Evolutionary conservation across 2,113 vertebrate genomes (phyloP).

Genomic region (Cepphus grylle): DNA sequence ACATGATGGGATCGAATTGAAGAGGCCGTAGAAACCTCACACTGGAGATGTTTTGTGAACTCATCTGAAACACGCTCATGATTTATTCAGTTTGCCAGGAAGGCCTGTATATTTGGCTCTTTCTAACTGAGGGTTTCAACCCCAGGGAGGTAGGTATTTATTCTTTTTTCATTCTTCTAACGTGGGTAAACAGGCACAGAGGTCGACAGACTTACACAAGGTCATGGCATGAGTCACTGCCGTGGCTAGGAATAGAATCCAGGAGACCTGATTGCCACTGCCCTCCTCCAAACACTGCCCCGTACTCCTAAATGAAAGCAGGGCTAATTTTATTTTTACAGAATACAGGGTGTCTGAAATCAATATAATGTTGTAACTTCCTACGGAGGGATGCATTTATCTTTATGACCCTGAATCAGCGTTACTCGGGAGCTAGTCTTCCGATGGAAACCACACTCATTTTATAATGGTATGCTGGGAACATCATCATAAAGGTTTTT

Average conservation of each 20-base stretch:
- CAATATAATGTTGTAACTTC: background rate
- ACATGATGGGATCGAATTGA: background rate
- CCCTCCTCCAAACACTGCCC: background rate
- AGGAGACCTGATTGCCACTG: background rate
- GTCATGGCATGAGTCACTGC: conserved; percentile 5
- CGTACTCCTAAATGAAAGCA: background rate
- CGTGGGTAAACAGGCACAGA: conserved; percentile 14
- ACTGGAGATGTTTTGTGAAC: background rate
- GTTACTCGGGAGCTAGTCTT: background rate
- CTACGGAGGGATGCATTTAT: background rate
- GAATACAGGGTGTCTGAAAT: conserved; percentile 8
- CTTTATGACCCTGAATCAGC: conserved; percentile 10
- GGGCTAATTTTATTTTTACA: background rate
- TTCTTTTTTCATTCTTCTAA: background rate
- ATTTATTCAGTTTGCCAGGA: conserved; percentile 30
- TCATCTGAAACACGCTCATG: background rate
- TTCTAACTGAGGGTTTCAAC: background rate
- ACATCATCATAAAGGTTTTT: conserved; percentile 4
- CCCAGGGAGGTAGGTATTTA: background rate
- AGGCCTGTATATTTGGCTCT: background rate
- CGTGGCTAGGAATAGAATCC: conserved; percentile 31
- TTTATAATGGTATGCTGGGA: background rate
- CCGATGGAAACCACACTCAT: background rate
- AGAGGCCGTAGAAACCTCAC: background rate
- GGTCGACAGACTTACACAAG: conserved; percentile 27